Base-by-base conservation (phyloP, 2,888 invertebrate species). In the Ecliptopera silaceata region DNA sequence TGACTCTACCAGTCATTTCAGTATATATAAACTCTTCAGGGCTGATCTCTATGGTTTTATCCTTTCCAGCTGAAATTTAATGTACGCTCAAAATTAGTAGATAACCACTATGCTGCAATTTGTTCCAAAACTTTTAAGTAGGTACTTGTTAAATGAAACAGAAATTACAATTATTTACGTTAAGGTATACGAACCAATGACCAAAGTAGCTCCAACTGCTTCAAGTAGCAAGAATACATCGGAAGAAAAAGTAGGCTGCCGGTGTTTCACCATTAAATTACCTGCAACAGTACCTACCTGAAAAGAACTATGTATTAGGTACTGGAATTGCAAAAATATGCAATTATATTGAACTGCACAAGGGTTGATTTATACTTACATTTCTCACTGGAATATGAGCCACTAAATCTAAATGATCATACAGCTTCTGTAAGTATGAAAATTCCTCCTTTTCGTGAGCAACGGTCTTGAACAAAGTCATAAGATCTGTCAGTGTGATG, bases 311-410 rank as follows among this genome's bases (percentile, higher is more conserved):
- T 4, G n/a, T 10, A 20, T 4, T n/a, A n/a, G 6, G 3, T 1
- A 39, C 10, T 20, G 4, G 1, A 1, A 18, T 34, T 8, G 6
- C 10, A 22, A 22, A 26, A 26, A 8, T 26, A 26, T 11, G 4
- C 15, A 2, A 8, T 38, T n/a, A n/a, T 8, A 20, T 12, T 12
- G 41, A 10, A 2, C 5, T 41, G 3, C n/a, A 41, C 2, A 1
- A 26, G 13, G 10, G 8, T 3, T 13, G 2, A n/a, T 22, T 26
- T 44, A 4, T 1, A 79, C 93, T 90, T 84, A 95, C 95, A 82
- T 96, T 96, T 85, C 95, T 88, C 1, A 96, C 93, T 12, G 95
- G 93, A 47, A 94, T 92, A 78, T 94, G 94, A n/a, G 95, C 96
- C 5, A 96, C 93, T 45, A 94, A 77, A 70, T 94, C 93, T 44